Percentiles rank a stretch among this genome's conserved stretches.
Evolutionary conservation across 2,888 invertebrate genomes (phyloP).

Genomic region (Nezara viridula): DNA sequence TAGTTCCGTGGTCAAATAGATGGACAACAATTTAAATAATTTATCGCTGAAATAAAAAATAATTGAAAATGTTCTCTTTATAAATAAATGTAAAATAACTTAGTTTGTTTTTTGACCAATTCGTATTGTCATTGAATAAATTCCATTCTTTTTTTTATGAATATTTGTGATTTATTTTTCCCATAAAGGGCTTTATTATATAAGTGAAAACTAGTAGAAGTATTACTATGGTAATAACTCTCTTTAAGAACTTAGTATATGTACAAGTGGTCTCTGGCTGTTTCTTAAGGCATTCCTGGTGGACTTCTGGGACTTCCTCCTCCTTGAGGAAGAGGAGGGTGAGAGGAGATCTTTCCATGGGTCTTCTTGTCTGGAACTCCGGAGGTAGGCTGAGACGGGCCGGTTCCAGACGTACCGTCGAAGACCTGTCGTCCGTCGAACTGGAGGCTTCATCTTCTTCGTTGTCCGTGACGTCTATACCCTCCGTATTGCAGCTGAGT

Average conservation of each 20-base stretch:
- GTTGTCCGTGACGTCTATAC: not conserved
- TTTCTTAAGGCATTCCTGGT: not conserved
- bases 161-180: not conserved
- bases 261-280: not conserved
- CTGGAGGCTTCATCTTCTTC: not conserved
- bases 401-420: not conserved
- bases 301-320: not conserved
- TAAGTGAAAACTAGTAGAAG: not conserved
- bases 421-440: not conserved
- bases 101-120: too few species aligned
- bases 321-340: not conserved
- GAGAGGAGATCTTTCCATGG: not conserved
- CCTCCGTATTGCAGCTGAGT: not conserved
- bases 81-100: too few species aligned
- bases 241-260: not conserved
- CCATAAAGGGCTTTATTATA: not conserved
- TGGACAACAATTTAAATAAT: too few species aligned
- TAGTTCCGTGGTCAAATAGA: too few species aligned
- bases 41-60: too few species aligned
- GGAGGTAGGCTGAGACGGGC: constrained; percentile 13
- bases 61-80: too few species aligned
- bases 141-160: not conserved
- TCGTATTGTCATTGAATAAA: not conserved
- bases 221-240: not conserved
- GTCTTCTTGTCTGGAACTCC: not conserved